Base-by-base conservation (phyloP, 2,113 vertebrate genomes). In the Synodontis membranacea region DNA sequence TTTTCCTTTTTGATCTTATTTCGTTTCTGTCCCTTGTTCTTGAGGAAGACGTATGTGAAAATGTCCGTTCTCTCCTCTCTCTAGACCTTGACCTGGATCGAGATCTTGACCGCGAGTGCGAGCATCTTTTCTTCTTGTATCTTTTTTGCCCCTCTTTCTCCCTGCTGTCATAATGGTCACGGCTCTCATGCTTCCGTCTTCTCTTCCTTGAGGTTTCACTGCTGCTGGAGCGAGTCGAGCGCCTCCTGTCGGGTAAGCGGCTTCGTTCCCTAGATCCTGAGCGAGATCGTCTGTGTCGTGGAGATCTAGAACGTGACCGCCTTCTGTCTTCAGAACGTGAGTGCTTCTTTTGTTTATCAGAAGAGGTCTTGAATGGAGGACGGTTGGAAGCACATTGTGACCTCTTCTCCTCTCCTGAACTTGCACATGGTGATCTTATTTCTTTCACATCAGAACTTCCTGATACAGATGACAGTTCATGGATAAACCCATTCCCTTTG, bases 51-150 rank as follows among this genome's bases (percentile, higher is more conserved):
- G 9, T 87, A 85, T 88, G 91, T 37, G 88, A 90, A 9, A 92
- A 89, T 42, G 90, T 4, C 85, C 89, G 83, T 42, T 86, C 56
- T 56, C 89, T 94, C 76, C 90, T 95, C 87, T 97, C 97, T 90
- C 92, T 95, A n/a, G 97, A 94, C 75, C 94, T 95, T 0, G 96
- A 96, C 88, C 93, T 89, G 0, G 96, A 97, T 88, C 93, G 89
- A 44, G 93, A 94, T 44, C 83, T n/a, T 50, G 93, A 93, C 5
- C 92, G 82, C 10, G 93, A 94, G 39, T 86, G 90, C 0, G 95
- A 95, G 37, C 80, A 91, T 82, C 92, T 95, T 44, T 89, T 94
- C 82, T 94, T 93, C 79, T 91, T 93, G 25, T 93, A 90, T 11
- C 91, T 92, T 81, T 83, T 92, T 9, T 89, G 89, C 3, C 34